phyloP scores from a whole-genome alignment of 2,797 vertebrate genomes.

The Mus spretus region DNA sequence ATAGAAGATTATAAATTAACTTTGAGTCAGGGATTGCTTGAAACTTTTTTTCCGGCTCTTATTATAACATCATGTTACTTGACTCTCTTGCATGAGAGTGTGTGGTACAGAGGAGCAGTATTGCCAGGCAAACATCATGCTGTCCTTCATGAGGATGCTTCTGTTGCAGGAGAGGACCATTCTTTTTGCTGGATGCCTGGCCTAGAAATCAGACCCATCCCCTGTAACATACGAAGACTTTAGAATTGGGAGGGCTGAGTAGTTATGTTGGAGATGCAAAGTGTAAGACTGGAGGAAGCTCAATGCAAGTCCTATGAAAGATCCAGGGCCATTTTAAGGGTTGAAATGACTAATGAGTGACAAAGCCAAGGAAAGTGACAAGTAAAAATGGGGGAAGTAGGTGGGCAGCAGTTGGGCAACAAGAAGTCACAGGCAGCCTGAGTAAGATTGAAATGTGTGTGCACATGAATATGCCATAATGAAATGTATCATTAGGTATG shows the following conservation, averaged over 20 bases:
- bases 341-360: background rate
- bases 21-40: background rate
- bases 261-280: background rate
- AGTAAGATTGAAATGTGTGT: background rate
- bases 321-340: background rate
- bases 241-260: background rate
- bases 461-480: background rate
- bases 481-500: background rate
- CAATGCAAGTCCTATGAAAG: background rate
- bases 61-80: background rate
- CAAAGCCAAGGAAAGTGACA: background rate
- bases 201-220: background rate
- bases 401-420: background rate
- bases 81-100: background rate
- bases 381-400: background rate
- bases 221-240: background rate
- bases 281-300: background rate
- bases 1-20: background rate
- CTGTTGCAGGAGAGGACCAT: background rate
- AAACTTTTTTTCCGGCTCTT: background rate
- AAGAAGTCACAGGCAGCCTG: background rate
- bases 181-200: background rate
- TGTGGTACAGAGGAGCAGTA: background rate
- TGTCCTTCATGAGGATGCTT: background rate
- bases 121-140: background rate